Percentiles rank a stretch among this genome's conserved stretches.
These are phyloP conservation scores for Acipenser ruthenus DNA, from an alignment of 2,797 vertebrate genomes.

Conservation along the genomic window DNA sequence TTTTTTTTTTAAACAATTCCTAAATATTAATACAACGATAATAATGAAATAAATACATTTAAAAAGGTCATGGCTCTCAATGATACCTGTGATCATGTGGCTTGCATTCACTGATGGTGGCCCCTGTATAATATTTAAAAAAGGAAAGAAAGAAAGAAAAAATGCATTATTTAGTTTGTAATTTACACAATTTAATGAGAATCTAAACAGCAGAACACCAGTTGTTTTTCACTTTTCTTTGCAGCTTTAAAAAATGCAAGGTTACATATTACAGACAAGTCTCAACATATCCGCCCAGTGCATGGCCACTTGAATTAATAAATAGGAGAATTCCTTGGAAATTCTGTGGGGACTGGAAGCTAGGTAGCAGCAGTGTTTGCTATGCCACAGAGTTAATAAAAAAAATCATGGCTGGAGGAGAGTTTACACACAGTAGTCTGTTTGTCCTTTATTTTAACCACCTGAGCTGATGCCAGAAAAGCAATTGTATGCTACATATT, in stretches of 20 bases:
- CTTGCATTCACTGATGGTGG: too few relatives aligned
- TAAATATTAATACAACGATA: too few relatives aligned
- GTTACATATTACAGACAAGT: constrained; percentile 16
- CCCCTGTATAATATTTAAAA: too few relatives aligned
- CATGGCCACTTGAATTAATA: constrained; percentile 55
- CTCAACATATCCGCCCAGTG: constrained; percentile 45
- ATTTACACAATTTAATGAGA: too few relatives aligned
- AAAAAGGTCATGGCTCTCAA: too few relatives aligned
- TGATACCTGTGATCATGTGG: too few relatives aligned
- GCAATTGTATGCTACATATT: constrained; percentile 74
- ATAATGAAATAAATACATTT: too few relatives aligned
- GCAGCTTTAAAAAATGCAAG: too few relatives aligned
- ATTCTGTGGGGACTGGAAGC: constrained; percentile 48
- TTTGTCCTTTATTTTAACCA: constrained; percentile 72
- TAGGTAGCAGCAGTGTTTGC: constrained; percentile 44
- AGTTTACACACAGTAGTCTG: constrained; percentile 61
- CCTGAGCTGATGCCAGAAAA: constrained; percentile 70
- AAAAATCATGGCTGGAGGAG: constrained; percentile 52
- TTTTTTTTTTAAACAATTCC: constrained; percentile 6
- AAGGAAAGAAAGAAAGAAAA: too few relatives aligned
- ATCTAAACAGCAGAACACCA: too few relatives aligned
- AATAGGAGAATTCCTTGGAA: constrained; percentile 61
- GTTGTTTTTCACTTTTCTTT: too few relatives aligned
- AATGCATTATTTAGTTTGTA: too few relatives aligned
- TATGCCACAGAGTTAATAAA: constrained; percentile 55